These are phyloP conservation scores for Diabrotica undecimpunctata DNA, from an alignment of 1,140 invertebrate species.

Conservation along the genomic window DNA sequence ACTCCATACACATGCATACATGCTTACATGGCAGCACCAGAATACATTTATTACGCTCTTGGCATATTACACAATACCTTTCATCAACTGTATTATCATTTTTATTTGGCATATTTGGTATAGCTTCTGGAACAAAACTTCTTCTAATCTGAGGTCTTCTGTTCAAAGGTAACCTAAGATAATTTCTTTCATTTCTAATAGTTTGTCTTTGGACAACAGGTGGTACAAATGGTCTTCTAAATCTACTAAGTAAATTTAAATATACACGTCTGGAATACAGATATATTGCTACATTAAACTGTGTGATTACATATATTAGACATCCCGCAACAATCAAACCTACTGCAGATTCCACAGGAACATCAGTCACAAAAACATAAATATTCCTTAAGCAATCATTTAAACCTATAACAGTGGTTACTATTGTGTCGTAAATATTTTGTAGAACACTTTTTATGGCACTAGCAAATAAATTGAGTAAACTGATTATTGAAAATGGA, in stretches of 20 bases:
- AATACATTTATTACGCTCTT: conserved; percentile 32
- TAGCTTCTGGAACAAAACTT: neutral
- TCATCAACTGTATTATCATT: conserved; percentile 14
- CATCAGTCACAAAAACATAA: conserved; percentile 29
- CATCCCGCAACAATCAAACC: conserved; percentile 25
- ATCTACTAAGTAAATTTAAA: neutral
- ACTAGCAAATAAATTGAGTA: neutral
- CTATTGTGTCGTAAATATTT: conserved; percentile 17
- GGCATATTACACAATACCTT: conserved; percentile 32
- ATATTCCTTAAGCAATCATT: conserved; percentile 9
- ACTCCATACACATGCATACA: conserved; percentile 34
- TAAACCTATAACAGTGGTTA: conserved; percentile 1
- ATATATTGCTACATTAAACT: conserved; percentile 27
- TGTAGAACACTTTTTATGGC: conserved; percentile 13
- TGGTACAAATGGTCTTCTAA: neutral
- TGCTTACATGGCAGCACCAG: conserved; percentile 34
- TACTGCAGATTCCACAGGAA: conserved; percentile 30
- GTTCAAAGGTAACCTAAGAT: neutral
- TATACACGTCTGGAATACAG: neutral
- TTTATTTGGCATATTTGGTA: neutral
- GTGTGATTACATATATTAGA: conserved; percentile 27
- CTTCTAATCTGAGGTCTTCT: conserved; percentile 11
- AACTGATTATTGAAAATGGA: conserved; percentile 22
- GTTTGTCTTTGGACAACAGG: neutral
- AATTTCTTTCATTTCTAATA: conserved; percentile 5